Evolutionary conservation across 2,113 vertebrate genomes (phyloP).

Genomic region (Takifugu flavidus): DNA sequence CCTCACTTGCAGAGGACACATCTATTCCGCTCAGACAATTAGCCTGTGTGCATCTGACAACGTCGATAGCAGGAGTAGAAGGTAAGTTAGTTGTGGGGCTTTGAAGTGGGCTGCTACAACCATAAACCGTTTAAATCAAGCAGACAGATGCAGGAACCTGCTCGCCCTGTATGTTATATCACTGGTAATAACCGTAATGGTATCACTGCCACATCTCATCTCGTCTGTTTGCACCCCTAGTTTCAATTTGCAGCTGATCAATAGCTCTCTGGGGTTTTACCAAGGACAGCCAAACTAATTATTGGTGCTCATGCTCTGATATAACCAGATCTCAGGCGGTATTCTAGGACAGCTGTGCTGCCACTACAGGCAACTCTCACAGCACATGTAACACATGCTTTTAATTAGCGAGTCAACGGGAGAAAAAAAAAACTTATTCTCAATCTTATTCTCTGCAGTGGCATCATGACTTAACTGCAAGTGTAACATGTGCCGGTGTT

Average conservation of each 20-base stretch:
- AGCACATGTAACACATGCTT: conserved; percentile 1
- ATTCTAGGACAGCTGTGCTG: conserved; percentile 4
- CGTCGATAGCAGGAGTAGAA: no score
- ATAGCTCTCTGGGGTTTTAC: conserved; percentile 19
- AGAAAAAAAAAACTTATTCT: no score
- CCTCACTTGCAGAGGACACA: not conserved
- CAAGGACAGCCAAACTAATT: conserved; percentile 39
- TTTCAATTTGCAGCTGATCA: conserved; percentile 34
- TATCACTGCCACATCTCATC: conserved; percentile 2
- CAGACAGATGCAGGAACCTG: no score
- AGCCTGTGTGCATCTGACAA: not conserved
- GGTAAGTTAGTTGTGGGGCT: no score
- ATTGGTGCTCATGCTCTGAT: conserved; percentile 14
- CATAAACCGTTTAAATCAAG: no score
- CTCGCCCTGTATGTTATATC: not conserved
- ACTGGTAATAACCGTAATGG: not conserved
- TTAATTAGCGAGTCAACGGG: no score
- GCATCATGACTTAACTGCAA: no score
- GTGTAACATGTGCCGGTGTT: no score
- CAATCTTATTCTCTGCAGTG: no score
- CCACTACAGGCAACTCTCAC: not conserved
- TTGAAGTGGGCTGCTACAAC: no score
- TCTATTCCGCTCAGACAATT: not conserved
- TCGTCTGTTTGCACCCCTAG: conserved; percentile 1
- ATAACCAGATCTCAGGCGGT: not conserved